phyloP scores from a whole-genome alignment of 1,140 invertebrate species.

The Drusus annulatus region DNA sequence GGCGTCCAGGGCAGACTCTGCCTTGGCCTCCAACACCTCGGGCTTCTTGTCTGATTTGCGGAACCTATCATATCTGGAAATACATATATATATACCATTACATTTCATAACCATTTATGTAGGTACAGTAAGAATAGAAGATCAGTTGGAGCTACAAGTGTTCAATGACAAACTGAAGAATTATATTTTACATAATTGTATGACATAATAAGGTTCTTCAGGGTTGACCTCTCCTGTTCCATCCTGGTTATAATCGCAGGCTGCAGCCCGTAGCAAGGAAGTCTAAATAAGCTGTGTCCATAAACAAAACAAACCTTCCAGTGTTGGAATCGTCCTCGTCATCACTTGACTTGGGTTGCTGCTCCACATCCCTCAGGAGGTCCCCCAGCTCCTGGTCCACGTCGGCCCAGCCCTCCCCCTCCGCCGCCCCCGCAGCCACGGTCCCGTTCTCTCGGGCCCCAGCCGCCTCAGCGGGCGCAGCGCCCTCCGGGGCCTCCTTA shows the following conservation, averaged over 20 bases:
- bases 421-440: slow-evolving; percentile 63
- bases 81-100: not conserved
- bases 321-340: slow-evolving; percentile 77
- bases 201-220: too few relatives aligned
- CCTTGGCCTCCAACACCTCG: slow-evolving; percentile 62
- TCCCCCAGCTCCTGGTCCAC: slow-evolving; percentile 84
- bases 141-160: too few relatives aligned
- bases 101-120: too few relatives aligned
- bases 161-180: too few relatives aligned
- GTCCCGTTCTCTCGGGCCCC: slow-evolving; percentile 58
- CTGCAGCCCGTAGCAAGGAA: too few relatives aligned
- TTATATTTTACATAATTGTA: too few relatives aligned
- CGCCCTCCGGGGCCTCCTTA: slow-evolving; percentile 63
- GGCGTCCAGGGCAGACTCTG: slow-evolving; percentile 57
- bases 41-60: slow-evolving; percentile 68
- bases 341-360: slow-evolving; percentile 76
- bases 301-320: slow-evolving; percentile 62
- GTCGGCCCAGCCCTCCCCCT: slow-evolving; percentile 79
- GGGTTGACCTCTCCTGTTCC: too few relatives aligned
- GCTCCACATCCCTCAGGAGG: slow-evolving; percentile 76
- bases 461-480: slow-evolving; percentile 76
- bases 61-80: slow-evolving; percentile 68
- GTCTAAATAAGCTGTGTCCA: too few relatives aligned
- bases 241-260: too few relatives aligned
- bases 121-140: too few relatives aligned